Evolutionary conservation across 92 coral and sea anemone genomes (phyloP).

Genomic region (Siderastrea radians): DNA sequence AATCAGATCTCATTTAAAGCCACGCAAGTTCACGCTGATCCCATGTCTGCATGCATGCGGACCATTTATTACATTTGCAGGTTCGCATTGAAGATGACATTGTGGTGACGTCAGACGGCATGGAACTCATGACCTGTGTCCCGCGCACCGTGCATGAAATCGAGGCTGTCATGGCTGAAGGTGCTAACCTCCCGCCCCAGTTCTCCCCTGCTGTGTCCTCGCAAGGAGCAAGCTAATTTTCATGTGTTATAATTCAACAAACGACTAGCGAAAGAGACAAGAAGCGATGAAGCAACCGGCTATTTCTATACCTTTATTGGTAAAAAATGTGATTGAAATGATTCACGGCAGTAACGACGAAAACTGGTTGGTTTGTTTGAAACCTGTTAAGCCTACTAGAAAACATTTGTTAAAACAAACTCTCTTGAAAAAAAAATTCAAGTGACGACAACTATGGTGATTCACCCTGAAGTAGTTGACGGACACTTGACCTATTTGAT

Average conservation of each 20-base stretch:
- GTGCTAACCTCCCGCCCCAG: slow-evolving; percentile 74
- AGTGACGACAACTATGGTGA: too few species aligned
- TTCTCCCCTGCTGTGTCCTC: slow-evolving; percentile 74
- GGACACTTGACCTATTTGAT: too few species aligned
- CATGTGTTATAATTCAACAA: background rate
- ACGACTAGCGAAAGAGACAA: too few species aligned
- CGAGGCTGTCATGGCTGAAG: slow-evolving; percentile 93
- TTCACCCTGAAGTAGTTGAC: too few species aligned
- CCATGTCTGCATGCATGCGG: background rate
- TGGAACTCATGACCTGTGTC: slow-evolving; percentile 98
- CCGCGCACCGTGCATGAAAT: slow-evolving; percentile 98
- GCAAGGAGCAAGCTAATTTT: slow-evolving; percentile 21
- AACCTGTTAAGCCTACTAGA: too few species aligned
- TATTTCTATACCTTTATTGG: too few species aligned
- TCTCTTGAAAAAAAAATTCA: too few species aligned
- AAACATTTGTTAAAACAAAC: too few species aligned
- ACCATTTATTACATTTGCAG: slow-evolving; percentile 35
- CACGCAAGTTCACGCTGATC: background rate
- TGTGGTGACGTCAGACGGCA: slow-evolving; percentile 93
- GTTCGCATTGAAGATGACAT: slow-evolving; percentile 99
- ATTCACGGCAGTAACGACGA: too few species aligned
- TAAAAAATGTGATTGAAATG: too few species aligned
- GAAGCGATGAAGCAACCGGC: background rate
- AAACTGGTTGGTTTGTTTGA: too few species aligned
- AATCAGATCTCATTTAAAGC: too few species aligned